These are phyloP conservation scores for Oligia strigilis DNA, from an alignment of 2,888 invertebrate species.

Conservation along the genomic window DNA sequence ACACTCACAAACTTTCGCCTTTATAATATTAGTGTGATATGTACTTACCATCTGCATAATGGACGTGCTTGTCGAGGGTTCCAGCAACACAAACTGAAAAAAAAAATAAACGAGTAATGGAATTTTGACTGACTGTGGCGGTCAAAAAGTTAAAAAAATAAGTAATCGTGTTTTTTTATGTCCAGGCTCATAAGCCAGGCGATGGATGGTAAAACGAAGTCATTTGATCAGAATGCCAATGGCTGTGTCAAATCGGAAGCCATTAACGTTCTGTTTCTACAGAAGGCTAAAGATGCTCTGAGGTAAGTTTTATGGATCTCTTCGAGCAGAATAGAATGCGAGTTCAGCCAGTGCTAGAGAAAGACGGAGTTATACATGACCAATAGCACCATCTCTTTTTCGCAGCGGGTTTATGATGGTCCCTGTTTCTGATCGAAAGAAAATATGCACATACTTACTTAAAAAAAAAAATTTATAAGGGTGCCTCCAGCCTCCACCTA, in stretches of 20 bases:
- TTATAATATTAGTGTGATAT: background rate
- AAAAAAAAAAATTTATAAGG: background rate
- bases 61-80: no score
- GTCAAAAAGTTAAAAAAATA: background rate
- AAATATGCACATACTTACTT: background rate
- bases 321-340: background rate
- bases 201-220: no score
- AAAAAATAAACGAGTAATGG: background rate
- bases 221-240: no score
- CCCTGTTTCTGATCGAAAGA: background rate
- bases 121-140: background rate
- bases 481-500: background rate
- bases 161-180: background rate
- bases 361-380: background rate
- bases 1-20: no score
- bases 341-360: background rate
- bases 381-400: background rate
- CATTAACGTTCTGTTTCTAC: constrained; percentile 89
- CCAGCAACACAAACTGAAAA: no score
- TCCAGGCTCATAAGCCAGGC: no score
- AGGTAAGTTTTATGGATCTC: constrained; percentile 70
- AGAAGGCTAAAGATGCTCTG: constrained; percentile 91
- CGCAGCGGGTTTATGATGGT: background rate
- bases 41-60: background rate
- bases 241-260: no score